Evolutionary conservation across 2,888 invertebrate genomes (phyloP).

Genomic region (Agrotis exclamationis): DNA sequence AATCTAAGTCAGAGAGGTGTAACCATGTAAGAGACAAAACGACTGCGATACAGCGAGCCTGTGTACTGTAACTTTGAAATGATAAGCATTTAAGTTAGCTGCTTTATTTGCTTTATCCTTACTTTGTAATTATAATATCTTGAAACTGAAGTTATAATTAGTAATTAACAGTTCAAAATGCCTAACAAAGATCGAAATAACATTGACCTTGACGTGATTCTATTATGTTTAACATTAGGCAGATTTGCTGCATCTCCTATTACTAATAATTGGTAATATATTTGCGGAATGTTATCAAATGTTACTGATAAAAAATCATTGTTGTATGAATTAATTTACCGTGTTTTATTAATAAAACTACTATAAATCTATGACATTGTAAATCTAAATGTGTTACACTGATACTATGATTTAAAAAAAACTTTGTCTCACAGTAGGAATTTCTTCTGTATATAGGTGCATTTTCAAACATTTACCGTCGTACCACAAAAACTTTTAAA

Average conservation of each 20-base stretch:
- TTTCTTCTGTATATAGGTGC: no score
- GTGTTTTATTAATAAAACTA: not conserved
- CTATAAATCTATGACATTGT: not conserved
- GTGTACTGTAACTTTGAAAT: no score
- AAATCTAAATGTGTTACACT: not conserved
- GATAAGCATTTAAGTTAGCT: not conserved
- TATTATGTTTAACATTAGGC: conserved; percentile 18
- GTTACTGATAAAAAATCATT: conserved; percentile 31
- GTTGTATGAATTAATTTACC: conserved; percentile 1
- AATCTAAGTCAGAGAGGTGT: no score
- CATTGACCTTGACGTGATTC: conserved; percentile 23
- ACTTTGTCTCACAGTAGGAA: no score
- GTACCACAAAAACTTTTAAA: no score
- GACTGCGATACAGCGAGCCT: no score
- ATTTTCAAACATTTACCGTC: no score
- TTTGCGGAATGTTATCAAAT: conserved; percentile 34
- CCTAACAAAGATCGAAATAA: not conserved
- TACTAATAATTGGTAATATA: conserved; percentile 15
- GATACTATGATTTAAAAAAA: no score
- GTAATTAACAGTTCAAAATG: conserved; percentile 7
- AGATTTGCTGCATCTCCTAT: conserved; percentile 31
- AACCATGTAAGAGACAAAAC: no score
- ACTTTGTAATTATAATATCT: conserved; percentile 5
- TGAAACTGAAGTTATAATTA: conserved; percentile 12
- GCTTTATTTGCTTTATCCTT: conserved; percentile 2